Percentiles rank a stretch among this genome's conserved stretches.
phyloP scores from a whole-genome alignment of 2,113 vertebrate species.

The Axis porcinus region DNA sequence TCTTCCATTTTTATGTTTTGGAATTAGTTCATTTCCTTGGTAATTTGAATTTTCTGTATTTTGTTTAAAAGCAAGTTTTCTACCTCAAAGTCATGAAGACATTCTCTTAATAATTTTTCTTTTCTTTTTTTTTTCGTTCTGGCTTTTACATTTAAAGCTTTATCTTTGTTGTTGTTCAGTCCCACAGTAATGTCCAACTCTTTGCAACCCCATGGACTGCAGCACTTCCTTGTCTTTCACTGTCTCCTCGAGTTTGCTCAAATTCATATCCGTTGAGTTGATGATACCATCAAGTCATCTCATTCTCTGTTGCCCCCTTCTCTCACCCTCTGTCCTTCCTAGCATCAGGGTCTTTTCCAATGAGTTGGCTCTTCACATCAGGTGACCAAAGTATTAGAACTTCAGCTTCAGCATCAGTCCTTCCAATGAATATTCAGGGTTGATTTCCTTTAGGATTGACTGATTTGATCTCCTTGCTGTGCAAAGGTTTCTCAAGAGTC shows the following conservation, averaged over 20 bases:
- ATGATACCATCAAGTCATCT: neutral
- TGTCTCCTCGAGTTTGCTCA: neutral
- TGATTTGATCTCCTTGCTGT: neutral
- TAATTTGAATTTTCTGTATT: neutral
- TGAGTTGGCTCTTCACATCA: neutral
- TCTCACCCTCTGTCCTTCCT: accelerated
- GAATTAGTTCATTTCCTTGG: neutral
- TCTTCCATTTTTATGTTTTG: neutral
- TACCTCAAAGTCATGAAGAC: neutral
- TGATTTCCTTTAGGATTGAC: neutral
- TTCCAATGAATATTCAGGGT: neutral
- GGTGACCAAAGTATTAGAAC: neutral
- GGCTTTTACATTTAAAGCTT: neutral
- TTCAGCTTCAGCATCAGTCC: neutral
- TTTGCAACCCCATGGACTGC: neutral
- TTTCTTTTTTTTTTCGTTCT: neutral
- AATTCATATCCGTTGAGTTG: neutral
- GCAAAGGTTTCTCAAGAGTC: neutral
- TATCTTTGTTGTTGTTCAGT: neutral
- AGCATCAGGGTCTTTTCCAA: neutral
- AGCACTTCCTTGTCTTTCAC: neutral
- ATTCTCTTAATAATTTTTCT: neutral
- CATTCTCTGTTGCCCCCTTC: neutral
- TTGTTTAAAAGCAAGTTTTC: neutral
- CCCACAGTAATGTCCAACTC: neutral